Evolutionary conservation across 30 jellyfish, hydroid and myxozoan genomes (phyloP).

Genomic region (Euphysa ruthae): DNA sequence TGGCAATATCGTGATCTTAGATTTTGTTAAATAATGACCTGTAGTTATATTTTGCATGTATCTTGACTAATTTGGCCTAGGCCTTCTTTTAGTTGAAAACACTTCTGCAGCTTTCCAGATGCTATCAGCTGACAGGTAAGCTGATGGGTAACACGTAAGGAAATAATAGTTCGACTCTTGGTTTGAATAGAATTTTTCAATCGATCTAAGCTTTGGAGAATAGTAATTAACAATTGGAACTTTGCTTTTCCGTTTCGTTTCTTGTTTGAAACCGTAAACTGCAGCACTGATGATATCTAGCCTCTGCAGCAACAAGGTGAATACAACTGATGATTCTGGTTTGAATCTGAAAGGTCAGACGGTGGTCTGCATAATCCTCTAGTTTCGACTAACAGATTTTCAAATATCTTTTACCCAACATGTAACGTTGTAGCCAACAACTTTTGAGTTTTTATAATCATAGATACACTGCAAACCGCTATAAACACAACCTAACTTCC

Average conservation of each 20-base stretch:
- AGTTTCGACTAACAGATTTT: too few species aligned
- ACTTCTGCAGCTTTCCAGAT: conserved; percentile 2
- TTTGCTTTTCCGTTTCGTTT: neutral
- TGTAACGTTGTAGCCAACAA: too few species aligned
- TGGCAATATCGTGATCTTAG: conserved; percentile 9
- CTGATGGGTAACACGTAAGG: neutral
- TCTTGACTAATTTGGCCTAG: conserved; percentile 44
- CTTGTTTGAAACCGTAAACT: neutral
- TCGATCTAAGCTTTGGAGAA: neutral
- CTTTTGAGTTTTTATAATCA: too few species aligned
- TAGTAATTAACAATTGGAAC: neutral
- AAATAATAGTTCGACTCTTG: neutral
- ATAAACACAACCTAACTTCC: too few species aligned
- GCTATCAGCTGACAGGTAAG: too few species aligned
- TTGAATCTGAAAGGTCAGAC: too few species aligned
- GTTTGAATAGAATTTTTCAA: neutral
- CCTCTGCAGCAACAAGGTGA: too few species aligned
- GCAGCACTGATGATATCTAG: too few species aligned
- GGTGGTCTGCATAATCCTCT: too few species aligned
- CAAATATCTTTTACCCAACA: too few species aligned
- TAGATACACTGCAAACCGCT: too few species aligned
- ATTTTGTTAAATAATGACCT: conserved; percentile 22
- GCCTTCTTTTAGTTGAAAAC: neutral
- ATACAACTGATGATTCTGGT: too few species aligned
- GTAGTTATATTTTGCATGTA: conserved; percentile 13